Base-by-base conservation (phyloP, 1,140 invertebrate genomes). In the Ridgeia piscesae region DNA sequence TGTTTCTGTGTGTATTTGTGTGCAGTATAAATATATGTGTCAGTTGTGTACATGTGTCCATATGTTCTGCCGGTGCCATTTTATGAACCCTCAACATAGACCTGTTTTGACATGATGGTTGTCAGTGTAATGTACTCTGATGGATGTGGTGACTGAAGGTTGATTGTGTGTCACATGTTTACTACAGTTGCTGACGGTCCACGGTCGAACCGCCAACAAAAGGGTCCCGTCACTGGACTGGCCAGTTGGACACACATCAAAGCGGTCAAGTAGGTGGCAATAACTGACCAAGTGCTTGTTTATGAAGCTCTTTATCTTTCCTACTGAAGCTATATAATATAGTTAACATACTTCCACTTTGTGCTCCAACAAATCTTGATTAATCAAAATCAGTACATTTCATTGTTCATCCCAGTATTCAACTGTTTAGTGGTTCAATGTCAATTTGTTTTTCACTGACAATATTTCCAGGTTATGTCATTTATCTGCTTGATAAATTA, bases 171-270 rank as follows among this genome's bases (percentile, higher is more conserved):
- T 89, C n/a, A 90, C 91, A 27, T 92, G 35, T 92, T 92, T 58
- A 21, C 93, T 94, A 21, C 94, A 96, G 95, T 93, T 99, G 93
- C 96, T 99, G 1, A 99, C 99, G 4, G 98, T 99, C 21, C 99
- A 99, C 96, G 99, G 99, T 0, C 96, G 99, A 93, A 99, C 0
- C 97, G 98, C 93, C 99, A 99, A 94, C 99, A 99, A 96, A 99
- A 99, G 96, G 99, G 99, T 91, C 97, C 97, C 6, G 96, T 98
- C 0, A 99, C 99, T 17, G 99, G 99, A 34, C 94, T 99, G 91
- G 99, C 99, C 35, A 98, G 98, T 96, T 99, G 99, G 99, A 96
- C 97, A 93, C 97, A 98, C 95, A 99, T 99, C 91, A 98, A 97
- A 96, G 98, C 98, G 94, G 97, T 99, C 33, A 98, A 97, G 97